These are phyloP conservation scores for Archips crataeganus DNA, from an alignment of 2,888 invertebrate species.

Conservation along the genomic window DNA sequence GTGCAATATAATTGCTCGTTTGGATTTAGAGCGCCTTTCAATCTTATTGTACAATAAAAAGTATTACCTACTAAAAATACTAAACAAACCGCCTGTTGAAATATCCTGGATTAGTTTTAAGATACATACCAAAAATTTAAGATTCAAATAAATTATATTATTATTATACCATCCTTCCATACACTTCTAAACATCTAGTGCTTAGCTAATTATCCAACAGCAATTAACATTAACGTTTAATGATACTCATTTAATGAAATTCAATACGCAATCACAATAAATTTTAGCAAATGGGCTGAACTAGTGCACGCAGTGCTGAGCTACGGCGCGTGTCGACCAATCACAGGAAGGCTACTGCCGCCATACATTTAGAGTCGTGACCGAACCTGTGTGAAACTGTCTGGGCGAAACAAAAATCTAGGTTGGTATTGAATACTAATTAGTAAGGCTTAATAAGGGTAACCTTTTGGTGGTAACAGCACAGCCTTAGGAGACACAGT, in stretches of 20 bases:
- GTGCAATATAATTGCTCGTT: no score
- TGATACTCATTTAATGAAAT: slow-evolving; percentile 15
- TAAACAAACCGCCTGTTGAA: no score
- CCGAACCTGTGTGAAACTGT: slow-evolving; percentile 4
- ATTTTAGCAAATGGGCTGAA: slow-evolving; percentile 20
- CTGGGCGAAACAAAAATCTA: neutral
- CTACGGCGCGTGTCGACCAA: neutral
- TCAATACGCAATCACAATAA: slow-evolving; percentile 34
- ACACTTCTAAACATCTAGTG: neutral
- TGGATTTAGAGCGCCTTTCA: no score
- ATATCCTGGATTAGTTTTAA: no score
- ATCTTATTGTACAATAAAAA: no score
- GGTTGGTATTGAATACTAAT: slow-evolving; percentile 1
- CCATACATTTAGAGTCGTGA: slow-evolving; percentile 10
- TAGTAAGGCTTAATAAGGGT: neutral
- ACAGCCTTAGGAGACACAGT: neutral
- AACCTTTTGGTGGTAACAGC: neutral
- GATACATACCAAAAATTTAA: no score
- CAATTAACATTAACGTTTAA: slow-evolving; percentile 35
- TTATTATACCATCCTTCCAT: no score
- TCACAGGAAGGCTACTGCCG: neutral
- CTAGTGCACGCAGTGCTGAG: slow-evolving; percentile 9
- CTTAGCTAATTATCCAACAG: neutral
- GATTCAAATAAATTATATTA: no score
- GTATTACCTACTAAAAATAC: no score